Conservation (phyloP, 1,140 invertebrate species). For the Ectropis grisescens region DNA sequence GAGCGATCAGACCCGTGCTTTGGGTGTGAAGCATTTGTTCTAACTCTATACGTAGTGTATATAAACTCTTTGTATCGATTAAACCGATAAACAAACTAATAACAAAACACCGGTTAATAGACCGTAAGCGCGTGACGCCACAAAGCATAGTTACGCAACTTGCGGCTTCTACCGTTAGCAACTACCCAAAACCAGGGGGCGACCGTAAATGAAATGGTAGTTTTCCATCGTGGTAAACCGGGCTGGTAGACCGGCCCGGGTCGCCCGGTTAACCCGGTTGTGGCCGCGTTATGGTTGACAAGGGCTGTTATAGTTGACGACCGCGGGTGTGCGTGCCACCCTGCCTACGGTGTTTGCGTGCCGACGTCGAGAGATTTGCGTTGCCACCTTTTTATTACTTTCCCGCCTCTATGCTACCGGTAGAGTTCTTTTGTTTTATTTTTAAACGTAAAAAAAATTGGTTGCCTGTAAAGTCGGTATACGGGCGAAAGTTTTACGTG, state of each 20-base stretch:
- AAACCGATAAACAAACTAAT: constrained; percentile 11
- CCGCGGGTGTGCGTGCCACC: constrained; percentile 32
- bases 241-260: constrained; percentile 22
- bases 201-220: constrained; percentile 65
- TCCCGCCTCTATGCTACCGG: no score
- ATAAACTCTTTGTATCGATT: no score
- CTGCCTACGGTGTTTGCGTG: constrained; percentile 38
- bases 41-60: no score
- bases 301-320: constrained; percentile 46
- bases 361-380: constrained; percentile 7
- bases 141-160: constrained; percentile 57
- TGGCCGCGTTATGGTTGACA: constrained; percentile 64
- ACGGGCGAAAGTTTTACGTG: no score
- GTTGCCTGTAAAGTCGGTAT: no score
- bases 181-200: constrained; percentile 54
- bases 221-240: constrained; percentile 46
- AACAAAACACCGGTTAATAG: constrained; percentile 20
- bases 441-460: no score
- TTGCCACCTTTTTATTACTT: constrained; percentile 10
- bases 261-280: constrained; percentile 25
- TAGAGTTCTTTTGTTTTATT: no score
- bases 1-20: no score
- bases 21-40: no score
- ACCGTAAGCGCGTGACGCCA: constrained; percentile 28
- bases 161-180: constrained; percentile 49